Evolutionary conservation across 2,888 invertebrate species (phyloP).

Genomic region (Pachymerium ferrugineum): DNA sequence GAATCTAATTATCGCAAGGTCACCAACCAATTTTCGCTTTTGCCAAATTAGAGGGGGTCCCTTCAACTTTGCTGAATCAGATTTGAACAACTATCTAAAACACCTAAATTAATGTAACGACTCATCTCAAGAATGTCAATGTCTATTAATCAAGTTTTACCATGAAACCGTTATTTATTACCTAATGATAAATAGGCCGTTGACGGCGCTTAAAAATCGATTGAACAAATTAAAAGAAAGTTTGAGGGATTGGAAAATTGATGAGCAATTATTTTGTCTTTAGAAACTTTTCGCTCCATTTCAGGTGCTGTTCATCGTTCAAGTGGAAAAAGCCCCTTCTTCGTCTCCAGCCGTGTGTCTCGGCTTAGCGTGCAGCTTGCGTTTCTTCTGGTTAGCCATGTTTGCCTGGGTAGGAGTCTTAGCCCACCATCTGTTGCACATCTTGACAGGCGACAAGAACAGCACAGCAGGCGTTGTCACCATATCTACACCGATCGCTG

Average conservation of each 20-base stretch:
- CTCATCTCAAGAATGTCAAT: too few species aligned
- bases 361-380: conserved; percentile 29
- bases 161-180: too few species aligned
- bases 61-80: background rate
- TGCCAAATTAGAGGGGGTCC: background rate
- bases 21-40: background rate
- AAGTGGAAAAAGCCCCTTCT: conserved; percentile 30
- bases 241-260: too few species aligned
- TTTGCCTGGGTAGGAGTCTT: conserved; percentile 20
- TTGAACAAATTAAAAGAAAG: too few species aligned
- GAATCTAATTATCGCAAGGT: background rate
- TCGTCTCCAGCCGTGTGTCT: background rate
- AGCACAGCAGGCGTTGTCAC: background rate
- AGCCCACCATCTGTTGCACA: conserved; percentile 16
- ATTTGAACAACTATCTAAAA: background rate
- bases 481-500: conserved; percentile 1
- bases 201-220: too few species aligned
- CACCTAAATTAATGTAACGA: too few species aligned
- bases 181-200: too few species aligned
- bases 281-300: background rate
- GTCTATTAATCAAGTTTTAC: too few species aligned
- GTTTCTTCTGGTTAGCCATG: conserved; percentile 31
- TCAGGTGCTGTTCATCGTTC: conserved; percentile 30
- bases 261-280: background rate
- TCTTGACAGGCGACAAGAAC: background rate